Evolutionary conservation across 1,140 invertebrate species (phyloP).

Genomic region (Solen grandis): DNA sequence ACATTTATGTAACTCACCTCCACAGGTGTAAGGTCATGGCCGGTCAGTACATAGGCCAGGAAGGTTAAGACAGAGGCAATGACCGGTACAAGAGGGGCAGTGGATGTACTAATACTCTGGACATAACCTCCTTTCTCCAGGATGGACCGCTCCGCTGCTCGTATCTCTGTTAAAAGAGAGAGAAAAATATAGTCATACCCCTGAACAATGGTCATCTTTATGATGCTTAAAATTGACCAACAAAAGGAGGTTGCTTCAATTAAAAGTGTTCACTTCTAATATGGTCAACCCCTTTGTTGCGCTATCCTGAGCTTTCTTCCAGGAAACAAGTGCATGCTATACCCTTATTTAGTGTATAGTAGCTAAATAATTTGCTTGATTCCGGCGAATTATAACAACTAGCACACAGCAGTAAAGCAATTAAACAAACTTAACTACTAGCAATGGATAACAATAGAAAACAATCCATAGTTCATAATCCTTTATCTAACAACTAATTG

Average conservation of each 20-base stretch:
- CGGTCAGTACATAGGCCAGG: constrained; percentile 84
- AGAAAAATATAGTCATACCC: neutral
- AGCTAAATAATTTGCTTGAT: neutral
- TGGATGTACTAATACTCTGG: constrained; percentile 85
- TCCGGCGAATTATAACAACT: too few species aligned
- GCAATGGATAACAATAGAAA: too few species aligned
- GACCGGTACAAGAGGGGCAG: constrained; percentile 85
- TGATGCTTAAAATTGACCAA: too few species aligned
- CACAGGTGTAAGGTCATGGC: constrained; percentile 84
- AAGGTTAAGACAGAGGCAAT: constrained; percentile 86
- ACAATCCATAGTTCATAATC: too few species aligned
- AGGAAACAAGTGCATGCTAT: neutral
- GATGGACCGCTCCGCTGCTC: constrained; percentile 83
- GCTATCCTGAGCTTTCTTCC: neutral
- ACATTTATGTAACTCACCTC: constrained; percentile 85
- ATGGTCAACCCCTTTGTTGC: neutral
- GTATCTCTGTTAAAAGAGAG: constrained; percentile 81
- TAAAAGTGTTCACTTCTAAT: neutral
- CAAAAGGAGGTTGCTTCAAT: neutral
- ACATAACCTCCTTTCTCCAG: constrained; percentile 84
- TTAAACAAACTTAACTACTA: too few species aligned
- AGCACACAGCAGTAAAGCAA: too few species aligned
- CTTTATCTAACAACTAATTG: neutral
- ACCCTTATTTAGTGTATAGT: neutral
- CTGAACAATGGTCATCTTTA: neutral